These are phyloP conservation scores for Carassius carassius DNA, from an alignment of 2,113 vertebrate genomes.

Conservation along the genomic window DNA sequence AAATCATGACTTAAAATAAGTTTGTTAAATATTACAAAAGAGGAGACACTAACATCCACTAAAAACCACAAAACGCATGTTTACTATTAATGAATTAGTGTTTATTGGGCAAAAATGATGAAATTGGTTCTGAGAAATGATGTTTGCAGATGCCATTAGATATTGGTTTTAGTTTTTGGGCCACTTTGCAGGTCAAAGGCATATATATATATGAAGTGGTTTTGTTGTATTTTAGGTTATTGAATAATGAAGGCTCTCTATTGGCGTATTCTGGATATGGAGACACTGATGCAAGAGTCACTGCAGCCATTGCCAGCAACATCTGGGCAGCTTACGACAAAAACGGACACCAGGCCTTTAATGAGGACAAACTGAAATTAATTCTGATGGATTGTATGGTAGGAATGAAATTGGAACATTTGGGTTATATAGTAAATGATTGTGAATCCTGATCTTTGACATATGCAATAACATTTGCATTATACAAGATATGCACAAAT, in stretches of 20 bases:
- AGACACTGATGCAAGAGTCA: constrained; percentile 95
- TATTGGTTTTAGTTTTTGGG: background rate
- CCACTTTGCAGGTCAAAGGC: too few species aligned
- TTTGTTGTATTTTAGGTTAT: constrained; percentile 61
- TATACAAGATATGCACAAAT: too few species aligned
- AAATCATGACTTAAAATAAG: background rate
- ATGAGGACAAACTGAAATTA: constrained; percentile 95
- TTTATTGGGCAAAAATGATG: background rate
- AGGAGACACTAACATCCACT: too few species aligned
- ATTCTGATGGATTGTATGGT: constrained; percentile 99
- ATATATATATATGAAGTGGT: too few species aligned
- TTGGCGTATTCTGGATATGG: constrained; percentile 97
- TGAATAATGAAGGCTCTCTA: constrained; percentile 96
- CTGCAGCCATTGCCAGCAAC: constrained; percentile 96
- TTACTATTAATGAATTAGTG: background rate
- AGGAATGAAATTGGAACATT: constrained; percentile 38
- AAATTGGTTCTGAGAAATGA: background rate
- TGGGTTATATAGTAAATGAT: background rate
- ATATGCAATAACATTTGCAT: too few species aligned
- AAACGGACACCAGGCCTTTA: constrained; percentile 95
- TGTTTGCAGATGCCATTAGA: background rate
- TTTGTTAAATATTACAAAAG: background rate
- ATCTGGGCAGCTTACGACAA: constrained; percentile 98
- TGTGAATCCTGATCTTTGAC: background rate
- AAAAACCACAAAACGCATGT: background rate